Evolutionary conservation across 2,888 invertebrate species (phyloP).

Genomic region (Muschampia plurimacula): DNA sequence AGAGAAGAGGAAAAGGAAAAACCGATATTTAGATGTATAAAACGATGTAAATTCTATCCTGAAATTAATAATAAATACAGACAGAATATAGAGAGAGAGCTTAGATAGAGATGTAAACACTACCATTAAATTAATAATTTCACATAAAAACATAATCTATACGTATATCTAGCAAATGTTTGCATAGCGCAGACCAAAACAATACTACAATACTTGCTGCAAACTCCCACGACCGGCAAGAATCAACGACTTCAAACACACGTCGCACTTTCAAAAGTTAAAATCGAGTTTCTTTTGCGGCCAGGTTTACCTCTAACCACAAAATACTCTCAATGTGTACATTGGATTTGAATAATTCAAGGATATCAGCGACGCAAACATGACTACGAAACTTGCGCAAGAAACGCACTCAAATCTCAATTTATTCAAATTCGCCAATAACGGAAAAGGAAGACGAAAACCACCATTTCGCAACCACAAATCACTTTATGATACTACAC

Average conservation of each 20-base stretch:
- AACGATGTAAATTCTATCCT: too few species aligned
- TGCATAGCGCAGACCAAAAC: constrained; percentile 13
- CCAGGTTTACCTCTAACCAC: constrained; percentile 38
- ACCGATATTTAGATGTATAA: too few species aligned
- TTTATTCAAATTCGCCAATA: constrained; percentile 20
- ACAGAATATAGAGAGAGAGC: too few species aligned
- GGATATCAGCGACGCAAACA: constrained; percentile 12
- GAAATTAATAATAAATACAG: too few species aligned
- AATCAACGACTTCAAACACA: constrained; percentile 9
- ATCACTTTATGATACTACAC: constrained; percentile 33
- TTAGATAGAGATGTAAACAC: too few species aligned
- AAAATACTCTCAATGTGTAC: constrained; percentile 34
- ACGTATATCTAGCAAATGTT: not conserved
- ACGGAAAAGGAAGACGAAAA: constrained; percentile 34
- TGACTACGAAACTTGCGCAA: constrained; percentile 30
- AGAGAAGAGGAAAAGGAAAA: too few species aligned
- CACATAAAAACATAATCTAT: not conserved
- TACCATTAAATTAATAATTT: not conserved
- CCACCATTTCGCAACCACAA: constrained; percentile 16
- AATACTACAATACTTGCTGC: constrained; percentile 15
- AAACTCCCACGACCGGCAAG: constrained; percentile 31
- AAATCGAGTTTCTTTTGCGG: constrained; percentile 41
- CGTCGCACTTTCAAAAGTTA: constrained; percentile 33
- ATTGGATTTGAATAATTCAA: constrained; percentile 26
- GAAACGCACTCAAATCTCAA: constrained; percentile 32